A percentile compares a stretch with the other conserved stretches of the same genome.
Evolutionary conservation across 2,113 vertebrate species (phyloP).

Genomic region (Mystacornis crossleyi): DNA sequence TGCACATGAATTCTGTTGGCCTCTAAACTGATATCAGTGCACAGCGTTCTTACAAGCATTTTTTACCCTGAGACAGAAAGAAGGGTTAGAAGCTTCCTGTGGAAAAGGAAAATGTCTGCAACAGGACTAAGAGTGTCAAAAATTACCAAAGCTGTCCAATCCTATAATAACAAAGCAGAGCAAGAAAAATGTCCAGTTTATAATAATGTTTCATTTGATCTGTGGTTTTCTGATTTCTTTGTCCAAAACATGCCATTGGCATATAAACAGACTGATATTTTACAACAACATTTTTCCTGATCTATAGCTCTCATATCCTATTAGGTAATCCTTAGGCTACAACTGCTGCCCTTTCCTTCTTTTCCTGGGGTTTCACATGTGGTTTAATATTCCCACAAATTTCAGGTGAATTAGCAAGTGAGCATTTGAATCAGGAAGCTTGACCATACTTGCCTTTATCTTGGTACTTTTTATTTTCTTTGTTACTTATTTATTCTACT

Average conservation of each 20-base stretch:
- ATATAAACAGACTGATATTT: not conserved
- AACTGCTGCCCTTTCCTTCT: not conserved
- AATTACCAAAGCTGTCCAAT: not conserved
- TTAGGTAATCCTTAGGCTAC: not conserved
- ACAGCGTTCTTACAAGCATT: not conserved
- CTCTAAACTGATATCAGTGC: not conserved
- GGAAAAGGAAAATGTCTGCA: not conserved
- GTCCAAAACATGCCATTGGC: not conserved
- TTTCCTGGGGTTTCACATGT: not conserved
- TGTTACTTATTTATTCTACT: not conserved
- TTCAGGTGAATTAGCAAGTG: not conserved
- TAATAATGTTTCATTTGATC: not conserved
- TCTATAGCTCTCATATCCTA: not conserved
- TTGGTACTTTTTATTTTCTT: not conserved
- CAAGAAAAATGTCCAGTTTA: not conserved
- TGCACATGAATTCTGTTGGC: not conserved
- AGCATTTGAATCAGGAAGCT: not conserved
- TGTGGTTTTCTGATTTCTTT: not conserved
- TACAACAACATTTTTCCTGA: not conserved
- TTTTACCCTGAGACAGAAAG: not conserved
- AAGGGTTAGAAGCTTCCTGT: not conserved
- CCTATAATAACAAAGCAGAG: not conserved
- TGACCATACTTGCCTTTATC: not conserved
- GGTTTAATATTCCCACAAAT: not conserved
- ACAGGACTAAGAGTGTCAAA: not conserved